Evolutionary conservation across 2,113 vertebrate species (phyloP).

Genomic region (Turnix velox): DNA sequence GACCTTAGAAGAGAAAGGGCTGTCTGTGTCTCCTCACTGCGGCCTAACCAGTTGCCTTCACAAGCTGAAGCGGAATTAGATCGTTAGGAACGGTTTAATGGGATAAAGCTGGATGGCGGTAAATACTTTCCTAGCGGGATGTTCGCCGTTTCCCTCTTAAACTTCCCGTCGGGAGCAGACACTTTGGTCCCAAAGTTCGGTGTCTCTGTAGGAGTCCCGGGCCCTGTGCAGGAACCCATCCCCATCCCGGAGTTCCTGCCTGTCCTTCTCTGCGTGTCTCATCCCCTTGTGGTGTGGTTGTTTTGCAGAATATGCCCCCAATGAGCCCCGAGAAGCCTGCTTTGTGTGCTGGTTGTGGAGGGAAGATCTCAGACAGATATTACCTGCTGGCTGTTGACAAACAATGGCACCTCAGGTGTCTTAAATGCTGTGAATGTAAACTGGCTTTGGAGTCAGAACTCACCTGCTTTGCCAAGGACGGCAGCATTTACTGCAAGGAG

Average conservation of each 20-base stretch:
- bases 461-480: conserved; percentile 99
- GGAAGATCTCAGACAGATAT: conserved; percentile 98
- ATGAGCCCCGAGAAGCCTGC: conserved; percentile 97
- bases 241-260: not conserved
- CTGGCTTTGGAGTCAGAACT: conserved; percentile 96
- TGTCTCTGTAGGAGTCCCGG: not conserved
- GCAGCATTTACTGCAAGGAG: conserved; percentile 99
- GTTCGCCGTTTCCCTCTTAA: not conserved
- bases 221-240: not conserved
- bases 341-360: conserved; percentile 95
- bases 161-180: not conserved
- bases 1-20: not conserved
- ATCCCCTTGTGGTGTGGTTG: conserved; percentile 40
- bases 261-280: not conserved
- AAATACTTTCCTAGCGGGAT: not conserved
- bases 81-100: not conserved
- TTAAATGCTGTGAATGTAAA: conserved; percentile 99
- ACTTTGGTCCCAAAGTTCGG: not conserved
- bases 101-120: not conserved
- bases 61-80: not conserved
- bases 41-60: not conserved
- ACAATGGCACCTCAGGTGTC: conserved; percentile 97
- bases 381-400: conserved; percentile 99
- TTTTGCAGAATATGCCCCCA: conserved; percentile 89
- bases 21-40: not conserved